Conservation (phyloP, 1,140 invertebrate genomes). For the Medauroidea extradentata region DNA sequence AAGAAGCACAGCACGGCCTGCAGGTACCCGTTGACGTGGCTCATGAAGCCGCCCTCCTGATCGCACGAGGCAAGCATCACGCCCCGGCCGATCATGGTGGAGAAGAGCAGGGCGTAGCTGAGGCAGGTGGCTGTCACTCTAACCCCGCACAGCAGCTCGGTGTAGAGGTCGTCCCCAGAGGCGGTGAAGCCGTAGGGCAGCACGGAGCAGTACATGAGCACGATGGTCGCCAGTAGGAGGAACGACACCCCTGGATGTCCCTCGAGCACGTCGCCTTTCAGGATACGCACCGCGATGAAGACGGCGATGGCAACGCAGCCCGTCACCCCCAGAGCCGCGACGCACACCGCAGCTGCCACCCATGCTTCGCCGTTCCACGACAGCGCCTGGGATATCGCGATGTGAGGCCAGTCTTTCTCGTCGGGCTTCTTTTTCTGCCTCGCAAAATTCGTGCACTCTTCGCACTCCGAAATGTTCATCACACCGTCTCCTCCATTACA, state of each 20-base stretch:
- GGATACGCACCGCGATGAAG: slow-evolving; percentile 50
- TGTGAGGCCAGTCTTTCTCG: slow-evolving; percentile 24
- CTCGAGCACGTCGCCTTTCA: slow-evolving; percentile 48
- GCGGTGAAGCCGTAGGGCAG: slow-evolving; percentile 51
- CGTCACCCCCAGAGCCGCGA: slow-evolving; percentile 44
- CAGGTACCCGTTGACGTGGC: slow-evolving; percentile 56
- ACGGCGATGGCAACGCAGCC: slow-evolving; percentile 43
- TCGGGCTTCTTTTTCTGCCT: slow-evolving; percentile 11
- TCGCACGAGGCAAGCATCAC: slow-evolving; percentile 54
- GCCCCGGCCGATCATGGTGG: slow-evolving; percentile 51
- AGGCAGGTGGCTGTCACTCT: slow-evolving; percentile 35
- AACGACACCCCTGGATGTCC: slow-evolving; percentile 52
- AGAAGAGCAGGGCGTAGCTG: slow-evolving; percentile 51
- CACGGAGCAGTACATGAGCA: slow-evolving; percentile 48
- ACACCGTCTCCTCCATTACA: neutral
- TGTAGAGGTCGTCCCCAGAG: slow-evolving; percentile 19
- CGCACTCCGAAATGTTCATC: neutral
- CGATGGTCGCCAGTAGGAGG: slow-evolving; percentile 45
- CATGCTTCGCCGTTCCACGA: slow-evolving; percentile 41
- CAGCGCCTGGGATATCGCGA: neutral
- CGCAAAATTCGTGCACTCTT: neutral
- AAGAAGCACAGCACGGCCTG: slow-evolving; percentile 51
- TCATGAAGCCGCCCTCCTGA: slow-evolving; percentile 50
- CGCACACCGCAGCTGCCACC: slow-evolving; percentile 47
- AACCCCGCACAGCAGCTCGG: slow-evolving; percentile 17